Percentiles rank a stretch among this genome's conserved stretches.
phyloP scores from a whole-genome alignment of 2,888 invertebrate genomes.

The Idaea biselata region DNA sequence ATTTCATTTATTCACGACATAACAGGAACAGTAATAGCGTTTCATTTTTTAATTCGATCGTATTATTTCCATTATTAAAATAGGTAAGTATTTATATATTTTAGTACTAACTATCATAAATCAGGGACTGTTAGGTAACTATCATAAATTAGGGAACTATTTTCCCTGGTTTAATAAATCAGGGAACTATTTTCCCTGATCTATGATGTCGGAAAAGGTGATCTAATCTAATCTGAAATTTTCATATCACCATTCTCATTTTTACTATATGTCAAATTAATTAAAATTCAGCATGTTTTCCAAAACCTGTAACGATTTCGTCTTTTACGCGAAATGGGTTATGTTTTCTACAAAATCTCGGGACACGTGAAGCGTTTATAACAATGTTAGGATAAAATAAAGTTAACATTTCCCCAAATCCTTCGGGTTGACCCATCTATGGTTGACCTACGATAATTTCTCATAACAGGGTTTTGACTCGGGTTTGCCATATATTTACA shows the following conservation, averaged over 20 bases:
- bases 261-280: background rate
- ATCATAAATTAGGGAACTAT: too few relatives aligned
- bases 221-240: too few relatives aligned
- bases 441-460: background rate
- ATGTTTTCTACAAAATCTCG: background rate
- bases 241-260: background rate
- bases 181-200: too few relatives aligned
- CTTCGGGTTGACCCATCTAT: background rate
- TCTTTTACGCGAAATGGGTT: background rate
- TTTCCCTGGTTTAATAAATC: too few relatives aligned
- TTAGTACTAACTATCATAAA: too few relatives aligned
- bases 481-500: background rate
- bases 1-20: too few relatives aligned
- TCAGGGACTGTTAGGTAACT: too few relatives aligned
- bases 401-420: background rate
- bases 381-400: background rate
- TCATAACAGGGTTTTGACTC: background rate
- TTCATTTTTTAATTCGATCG: too few relatives aligned
- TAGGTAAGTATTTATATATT: too few relatives aligned
- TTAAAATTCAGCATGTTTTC: background rate
- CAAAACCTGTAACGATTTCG: background rate
- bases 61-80: too few relatives aligned
- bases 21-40: too few relatives aligned
- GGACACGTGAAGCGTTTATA: background rate
- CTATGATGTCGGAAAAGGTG: too few relatives aligned